These are phyloP conservation scores for Ibycter americanus DNA, from an alignment of 2,797 vertebrate genomes.

Conservation along the genomic window DNA sequence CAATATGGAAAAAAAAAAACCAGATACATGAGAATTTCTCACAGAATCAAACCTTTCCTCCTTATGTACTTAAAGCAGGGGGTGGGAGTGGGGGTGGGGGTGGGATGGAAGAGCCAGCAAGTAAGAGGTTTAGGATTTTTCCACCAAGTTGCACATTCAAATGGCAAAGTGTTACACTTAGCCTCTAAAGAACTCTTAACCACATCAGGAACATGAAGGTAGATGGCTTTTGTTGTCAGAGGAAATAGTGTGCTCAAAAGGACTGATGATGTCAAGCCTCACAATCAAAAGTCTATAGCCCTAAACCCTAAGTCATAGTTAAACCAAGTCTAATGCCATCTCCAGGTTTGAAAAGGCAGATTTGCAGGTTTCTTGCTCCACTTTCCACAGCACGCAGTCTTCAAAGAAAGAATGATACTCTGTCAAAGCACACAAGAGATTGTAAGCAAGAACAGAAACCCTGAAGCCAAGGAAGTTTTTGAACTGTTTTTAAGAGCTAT, in stretches of 20 bases:
- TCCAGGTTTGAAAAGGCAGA: neutral
- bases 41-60: neutral
- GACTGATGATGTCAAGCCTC: neutral
- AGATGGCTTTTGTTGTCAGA: neutral
- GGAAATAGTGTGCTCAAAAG: fast-evolving
- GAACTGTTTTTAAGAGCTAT: neutral
- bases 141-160: neutral
- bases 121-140: neutral
- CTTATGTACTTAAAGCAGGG: neutral
- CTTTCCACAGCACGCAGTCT: fast-evolving
- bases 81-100: no score
- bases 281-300: neutral
- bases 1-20: fast-evolving
- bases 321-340: neutral
- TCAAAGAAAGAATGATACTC: neutral
- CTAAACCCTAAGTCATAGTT: neutral
- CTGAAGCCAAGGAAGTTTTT: neutral
- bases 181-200: no score
- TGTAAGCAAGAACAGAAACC: neutral
- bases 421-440: fast-evolving
- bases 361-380: neutral
- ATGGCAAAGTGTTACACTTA: neutral
- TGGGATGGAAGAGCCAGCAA: neutral
- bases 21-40: neutral
- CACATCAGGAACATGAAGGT: neutral